Percentiles rank a stretch among this genome's conserved stretches.
phyloP scores from a whole-genome alignment of 2,797 vertebrate genomes.

The Hypotaenidia okinawae region DNA sequence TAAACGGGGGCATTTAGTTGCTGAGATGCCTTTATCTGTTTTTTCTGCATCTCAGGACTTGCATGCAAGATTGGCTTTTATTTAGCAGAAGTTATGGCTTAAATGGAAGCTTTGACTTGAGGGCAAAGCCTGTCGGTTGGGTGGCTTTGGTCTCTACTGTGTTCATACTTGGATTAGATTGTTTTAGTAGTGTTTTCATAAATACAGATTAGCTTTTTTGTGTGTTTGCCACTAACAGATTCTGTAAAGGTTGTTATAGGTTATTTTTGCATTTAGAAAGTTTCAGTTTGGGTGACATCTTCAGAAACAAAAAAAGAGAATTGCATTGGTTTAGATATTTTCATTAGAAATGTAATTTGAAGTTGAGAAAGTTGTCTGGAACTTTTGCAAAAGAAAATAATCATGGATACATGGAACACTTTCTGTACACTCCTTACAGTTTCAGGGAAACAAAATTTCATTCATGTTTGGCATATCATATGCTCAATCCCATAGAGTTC shows the following conservation, averaged over 20 bases:
- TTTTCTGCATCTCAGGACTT: background rate
- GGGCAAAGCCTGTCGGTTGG: background rate
- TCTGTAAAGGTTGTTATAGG: background rate
- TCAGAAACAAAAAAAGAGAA: background rate
- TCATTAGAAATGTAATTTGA: background rate
- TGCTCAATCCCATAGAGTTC: constrained; percentile 16
- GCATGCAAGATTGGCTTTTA: background rate
- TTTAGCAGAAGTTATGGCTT: background rate
- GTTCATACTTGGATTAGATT: background rate
- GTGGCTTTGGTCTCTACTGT: background rate
- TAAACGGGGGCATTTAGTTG: background rate
- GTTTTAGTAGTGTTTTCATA: background rate
- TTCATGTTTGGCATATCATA: background rate
- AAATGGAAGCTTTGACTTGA: background rate
- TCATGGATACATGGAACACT: background rate
- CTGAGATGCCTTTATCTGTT: background rate
- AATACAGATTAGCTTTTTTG: background rate
- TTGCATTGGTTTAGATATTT: background rate
- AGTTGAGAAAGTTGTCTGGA: background rate
- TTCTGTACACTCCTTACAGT: background rate
- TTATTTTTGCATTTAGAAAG: background rate
- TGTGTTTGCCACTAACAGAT: background rate
- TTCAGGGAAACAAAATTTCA: background rate
- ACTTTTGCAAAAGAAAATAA: background rate
- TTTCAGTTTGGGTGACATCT: background rate